Base-by-base conservation (phyloP, 1,140 invertebrate species). In the Caenorhabditis latens region DNA sequence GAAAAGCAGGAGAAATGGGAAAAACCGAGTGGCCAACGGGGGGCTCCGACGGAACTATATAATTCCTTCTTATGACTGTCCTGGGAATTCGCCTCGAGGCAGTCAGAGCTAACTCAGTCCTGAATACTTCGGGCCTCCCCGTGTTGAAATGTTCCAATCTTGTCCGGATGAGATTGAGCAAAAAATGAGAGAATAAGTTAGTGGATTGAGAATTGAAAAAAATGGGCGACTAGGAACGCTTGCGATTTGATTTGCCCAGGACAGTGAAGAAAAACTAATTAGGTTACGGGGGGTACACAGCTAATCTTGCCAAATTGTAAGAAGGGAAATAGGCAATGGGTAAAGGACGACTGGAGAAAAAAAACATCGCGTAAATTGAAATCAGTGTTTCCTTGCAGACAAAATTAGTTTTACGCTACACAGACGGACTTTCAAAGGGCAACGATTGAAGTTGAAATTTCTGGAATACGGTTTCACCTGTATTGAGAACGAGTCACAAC, bases 1-100 rank as follows among this genome's bases (percentile, higher is more conserved):
- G 71, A 48, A 24, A 46, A 46, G 46, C 71, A 79, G 67, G 67
- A 71, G 43, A 71, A 46, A 79, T 53, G n/a, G 46, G 46, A 79
- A 50, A 79, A 79, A 79, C 40, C 1, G 40, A 43, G 14, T 11
- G 65, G 16, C 21, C 46, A 24, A n/a, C 43, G 46, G 4, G 14
- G 71, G 71, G 71, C 71, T 79, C 71, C 43, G 71, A n/a, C 71
- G 71, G 71, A 79, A 79, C 71, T 79, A 79, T 79, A 79, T 79
- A 79, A 79, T 79, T 79, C 71, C 71, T 79, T 79, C 71, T 79
- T 79, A 79, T 79, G 71, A 79, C 71, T 79, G 71, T 79, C 71
- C 71, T 79, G 71, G 71, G 71, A 79, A 79, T 79, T 79, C 19
- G 71, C 71, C 71, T 53, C 46, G 46, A 79, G 71, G 71, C 71